Conservation (phyloP, 1,140 invertebrate species). For the Geopemphigus sp. region DNA sequence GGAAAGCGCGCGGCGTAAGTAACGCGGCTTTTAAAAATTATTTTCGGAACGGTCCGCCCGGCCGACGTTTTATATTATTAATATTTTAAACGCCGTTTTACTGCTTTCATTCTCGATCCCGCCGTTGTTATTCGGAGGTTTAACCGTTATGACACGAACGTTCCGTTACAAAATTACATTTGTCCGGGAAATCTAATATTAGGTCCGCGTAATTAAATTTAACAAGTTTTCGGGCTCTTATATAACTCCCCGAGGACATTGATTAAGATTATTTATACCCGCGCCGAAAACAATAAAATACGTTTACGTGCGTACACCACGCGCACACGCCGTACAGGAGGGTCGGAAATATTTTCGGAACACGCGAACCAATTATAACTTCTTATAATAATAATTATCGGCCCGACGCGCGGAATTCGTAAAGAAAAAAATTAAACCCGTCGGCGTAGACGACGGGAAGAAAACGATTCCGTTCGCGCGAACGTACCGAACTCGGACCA, state of each 20-base stretch:
- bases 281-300: conserved; percentile 43
- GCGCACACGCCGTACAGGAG: too few relatives aligned
- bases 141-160: conserved; percentile 47
- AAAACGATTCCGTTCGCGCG: too few relatives aligned
- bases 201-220: conserved; percentile 47
- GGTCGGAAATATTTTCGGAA: conserved; percentile 27
- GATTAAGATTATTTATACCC: conserved; percentile 47
- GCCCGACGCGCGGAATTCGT: not conserved
- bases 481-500: too few relatives aligned
- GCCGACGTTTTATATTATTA: conserved; percentile 45
- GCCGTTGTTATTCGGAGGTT: conserved; percentile 43
- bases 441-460: not conserved
- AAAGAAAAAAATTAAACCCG: not conserved
- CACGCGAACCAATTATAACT: conserved; percentile 7
- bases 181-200: conserved; percentile 46
- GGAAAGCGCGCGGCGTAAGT: conserved; percentile 9
- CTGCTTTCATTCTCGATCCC: conserved; percentile 32
- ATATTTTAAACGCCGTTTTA: conserved; percentile 44
- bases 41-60: conserved; percentile 33
- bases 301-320: not conserved
- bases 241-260: conserved; percentile 42
- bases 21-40: conserved; percentile 48
- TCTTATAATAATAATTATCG: not conserved
- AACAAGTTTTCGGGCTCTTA: conserved; percentile 43
- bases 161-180: conserved; percentile 45